Base-by-base conservation (phyloP, 2,797 vertebrate species). In the Mastacembelus armatus region DNA sequence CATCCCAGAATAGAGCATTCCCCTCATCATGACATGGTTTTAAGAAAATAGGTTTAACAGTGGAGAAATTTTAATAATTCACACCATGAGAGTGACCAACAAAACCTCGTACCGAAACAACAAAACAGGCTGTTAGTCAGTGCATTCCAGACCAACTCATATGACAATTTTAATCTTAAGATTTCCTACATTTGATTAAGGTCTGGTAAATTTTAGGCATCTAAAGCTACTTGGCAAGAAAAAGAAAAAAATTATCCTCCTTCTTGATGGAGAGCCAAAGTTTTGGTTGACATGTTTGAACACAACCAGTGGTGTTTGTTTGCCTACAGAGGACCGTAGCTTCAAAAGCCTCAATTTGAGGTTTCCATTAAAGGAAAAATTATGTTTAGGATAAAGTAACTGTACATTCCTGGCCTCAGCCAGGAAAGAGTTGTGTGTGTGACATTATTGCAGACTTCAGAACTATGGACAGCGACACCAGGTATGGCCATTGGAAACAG, bases 401-500 rank as follows among this genome's bases (percentile, higher is more conserved):
- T n/a, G n/a, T n/a, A n/a, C n/a, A n/a, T n/a, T 48, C 24, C 32
- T 22, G 10, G 40, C 54, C 14, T 45, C 42, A 47, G 54, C 56
- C 32, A 51, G 35, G 47, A 62, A 22, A 47, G 27, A 64, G 63
- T 29, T 58, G 50, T 76, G 66, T 19, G 50, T 60, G 47, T 38
- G 38, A 67, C 19, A 10, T 44, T 58, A 49, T 59, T 52, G 62
- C 26, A 26, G 40, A 66, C 55, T 67, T 80, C 81, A 84, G 58
- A 58, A 71, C 65, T 44, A 29, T 1, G 47, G 70, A 79, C 66
- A 78, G 79, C 2, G 5, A 61, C 43, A 49, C 1, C 26, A 24
- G 60, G 59, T 70, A 61, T 45, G 15, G 54, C 38, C 35, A 24
- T 42, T 24, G 16, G n/a, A 52, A 29, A 32, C 51, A 40, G 50